Evolutionary conservation across 2,888 invertebrate species (phyloP), one percentile per base, ranked within the genome.

Genomic region (Thymelicus sylvestris): DNA sequence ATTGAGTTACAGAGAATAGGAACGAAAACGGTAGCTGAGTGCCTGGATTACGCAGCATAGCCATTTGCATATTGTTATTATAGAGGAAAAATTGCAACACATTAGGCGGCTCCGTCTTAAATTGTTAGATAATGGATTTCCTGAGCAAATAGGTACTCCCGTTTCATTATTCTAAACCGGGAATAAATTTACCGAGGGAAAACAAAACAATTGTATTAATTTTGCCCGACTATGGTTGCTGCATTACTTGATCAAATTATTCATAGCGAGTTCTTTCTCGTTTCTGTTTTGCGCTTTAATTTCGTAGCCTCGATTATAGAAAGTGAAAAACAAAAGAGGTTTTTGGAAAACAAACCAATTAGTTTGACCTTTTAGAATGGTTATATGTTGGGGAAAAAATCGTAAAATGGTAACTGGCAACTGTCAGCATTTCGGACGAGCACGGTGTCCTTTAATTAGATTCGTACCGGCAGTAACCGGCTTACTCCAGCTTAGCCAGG

Each of bases 181-280:
- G 90, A 92, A 92, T 91, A 91, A 88, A 91, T 91, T 92, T 90
- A 86, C 89, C 83, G 83, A 84, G 86, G 86, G 89, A 88, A 90
- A 92, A 92, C 90, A 90, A 90, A 89, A 91, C 91, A 92, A 92
- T 91, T 86, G 90, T 90, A 90, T 91, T 87, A 89, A 89, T 90
- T 92, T 90, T 87, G 86, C 90, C 85, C 82, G 88, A 88, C 86
- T 86, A 87, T 85, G 88, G 89, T 86, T 81, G 86, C 83, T 90
- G 91, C 90, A 90, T 90, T 88, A 88, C 87, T 91, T 88, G 86
- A 90, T 90, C 87, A 85, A 86, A 89, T 90, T 90, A 90, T 90
- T 90, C 87, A 87, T 88, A 85, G 83, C 76, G 78, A 79, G 76
- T 81, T 81, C 79, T 84, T 83, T 83, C 78, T 81, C 80, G 82